Base-by-base conservation (phyloP, 1,140 invertebrate species). In the Hyposmocoma kahamanoa region DNA sequence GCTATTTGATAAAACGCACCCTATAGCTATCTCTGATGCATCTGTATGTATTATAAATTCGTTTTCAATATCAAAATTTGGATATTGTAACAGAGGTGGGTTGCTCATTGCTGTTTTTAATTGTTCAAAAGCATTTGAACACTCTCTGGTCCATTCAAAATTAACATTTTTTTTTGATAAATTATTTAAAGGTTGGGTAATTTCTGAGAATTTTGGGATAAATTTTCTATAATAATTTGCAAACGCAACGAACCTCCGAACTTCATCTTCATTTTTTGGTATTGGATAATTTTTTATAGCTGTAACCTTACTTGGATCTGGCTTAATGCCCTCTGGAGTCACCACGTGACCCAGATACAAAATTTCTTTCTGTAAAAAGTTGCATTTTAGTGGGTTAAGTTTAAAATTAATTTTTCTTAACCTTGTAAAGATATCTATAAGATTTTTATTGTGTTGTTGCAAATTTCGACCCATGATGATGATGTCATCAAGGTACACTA, bases 161-260 rank as follows among this genome's bases (percentile, higher is more conserved):
- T 15, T 39, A 22, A 49, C 53, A 48, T 50, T 73, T 61, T 53
- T 80, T 72, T 60, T 72, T 74, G 19, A 85, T 36, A 46, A 82
- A 53, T 22, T 59, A 22, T 45, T 47, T 41, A 73, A 28, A 9
- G 54, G 56, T 34, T 38, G 49, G 71, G 22, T 86, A 49, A 8
- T 80, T 77, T 62, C 67, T 57, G 6, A 74, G 62, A 22, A 73
- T 59, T 51, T 60, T 49, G 67, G 42, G 18, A 87, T 77, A 52
- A 85, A n/a, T n/a, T n/a, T n/a, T n/a, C n/a, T n/a, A n/a, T n/a
- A n/a, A n/a, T n/a, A n/a, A n/a, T n/a, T n/a, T 3, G 47, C 47
- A 6, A 87, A 50, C 20, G 87, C 87, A 34, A 88, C 36, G 57
- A 88, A 88, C 34, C 53, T 42, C 68, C 76, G 75, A 15, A 87